Evolutionary conservation across 2,113 vertebrate species (phyloP).

Genomic region (Struthio camelus): DNA sequence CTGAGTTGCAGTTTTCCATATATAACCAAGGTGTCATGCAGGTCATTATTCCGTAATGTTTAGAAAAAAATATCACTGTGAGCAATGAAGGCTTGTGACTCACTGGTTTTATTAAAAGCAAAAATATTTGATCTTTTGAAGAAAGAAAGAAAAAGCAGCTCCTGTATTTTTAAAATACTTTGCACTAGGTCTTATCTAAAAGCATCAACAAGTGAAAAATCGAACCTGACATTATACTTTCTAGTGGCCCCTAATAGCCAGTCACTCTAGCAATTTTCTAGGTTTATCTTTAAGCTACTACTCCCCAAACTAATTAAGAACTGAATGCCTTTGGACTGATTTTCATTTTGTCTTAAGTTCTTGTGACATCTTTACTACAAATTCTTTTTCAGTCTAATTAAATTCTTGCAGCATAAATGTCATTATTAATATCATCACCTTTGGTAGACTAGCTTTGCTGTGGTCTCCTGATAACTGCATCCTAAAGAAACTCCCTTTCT

Average conservation of each 20-base stretch:
- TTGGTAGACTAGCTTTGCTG: constrained; percentile 5
- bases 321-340: constrained; percentile 39
- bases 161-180: not conserved
- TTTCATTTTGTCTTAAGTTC: constrained; percentile 59
- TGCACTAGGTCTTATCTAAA: not conserved
- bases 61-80: not conserved
- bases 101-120: not conserved
- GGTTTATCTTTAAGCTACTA: constrained; percentile 55
- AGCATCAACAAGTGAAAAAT: constrained; percentile 24
- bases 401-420: constrained; percentile 59
- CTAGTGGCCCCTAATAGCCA: constrained; percentile 13
- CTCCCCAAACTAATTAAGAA: constrained; percentile 50
- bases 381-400: constrained; percentile 59
- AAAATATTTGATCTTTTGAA: not conserved
- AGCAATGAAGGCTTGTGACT: not conserved
- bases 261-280: not conserved
- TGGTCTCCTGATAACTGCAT: not conserved
- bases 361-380: constrained; percentile 55
- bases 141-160: not conserved
- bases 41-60: not conserved
- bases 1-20: not conserved
- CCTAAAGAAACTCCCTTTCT: not conserved
- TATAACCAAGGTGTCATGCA: not conserved
- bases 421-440: constrained; percentile 61
- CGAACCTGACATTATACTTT: not conserved